Evolutionary conservation across 2,888 invertebrate species (phyloP), one percentile per base, ranked within the genome.

Genomic region (Lepas anatifera): DNA sequence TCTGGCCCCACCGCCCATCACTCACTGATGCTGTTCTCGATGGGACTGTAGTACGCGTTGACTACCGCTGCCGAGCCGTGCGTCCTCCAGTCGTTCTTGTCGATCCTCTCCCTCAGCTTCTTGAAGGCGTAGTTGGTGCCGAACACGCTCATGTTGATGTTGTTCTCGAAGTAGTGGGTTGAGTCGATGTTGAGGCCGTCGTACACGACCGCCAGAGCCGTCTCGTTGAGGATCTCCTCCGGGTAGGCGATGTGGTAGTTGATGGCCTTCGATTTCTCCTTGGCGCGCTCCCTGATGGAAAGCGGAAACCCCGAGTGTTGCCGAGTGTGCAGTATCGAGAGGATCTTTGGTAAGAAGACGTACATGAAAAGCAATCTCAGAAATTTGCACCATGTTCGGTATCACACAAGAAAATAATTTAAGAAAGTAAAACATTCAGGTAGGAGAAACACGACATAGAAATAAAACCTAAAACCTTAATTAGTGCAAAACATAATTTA

Each of bases 221-320:
- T 82, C 75, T 93, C 85, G 76, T 94, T 88, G 68, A 95, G 82
- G 77, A 95, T 85, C 79, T 94, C 95, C 76, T 89, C 89, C 0
- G 95, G 95, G 80, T 95, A 95, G 0, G 93, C 95, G 77, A 96
- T 95, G 79, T 95, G 92, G 0, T 91, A 87, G 2, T 87, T 84
- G 89, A 96, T 95, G 0, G 88, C 84, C 71, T 86, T 85, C 0
- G 92, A 88, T 78, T 94, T 94, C 72, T 88, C 86, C 72, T 91
- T 79, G 0, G 92, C 93, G 70, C 87, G 86, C 74, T 82, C 80
- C 67, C 87, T 75, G 58, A n/a, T n/a, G n/a, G n/a, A n/a, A n/a
- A n/a, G n/a, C n/a, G n/a, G n/a, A n/a, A n/a, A n/a, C n/a, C n/a
- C n/a, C n/a, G n/a, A n/a, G n/a, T n/a, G n/a, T n/a, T n/a, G n/a